phyloP scores from a whole-genome alignment of 2,888 invertebrate species.

The Ischnura elegans region DNA sequence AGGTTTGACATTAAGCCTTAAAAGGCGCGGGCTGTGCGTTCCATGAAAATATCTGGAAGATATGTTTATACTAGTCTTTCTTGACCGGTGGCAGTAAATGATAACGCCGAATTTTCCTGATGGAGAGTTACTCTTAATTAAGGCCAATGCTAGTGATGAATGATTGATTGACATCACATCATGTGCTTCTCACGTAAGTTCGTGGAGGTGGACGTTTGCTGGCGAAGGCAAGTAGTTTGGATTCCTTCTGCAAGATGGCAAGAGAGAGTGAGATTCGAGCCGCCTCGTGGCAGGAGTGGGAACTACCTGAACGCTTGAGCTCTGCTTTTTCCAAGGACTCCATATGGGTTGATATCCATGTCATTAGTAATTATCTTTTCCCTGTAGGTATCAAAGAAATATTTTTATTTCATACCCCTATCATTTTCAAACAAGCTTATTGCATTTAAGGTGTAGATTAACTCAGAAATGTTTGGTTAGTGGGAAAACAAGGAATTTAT shows the following conservation, averaged over 20 bases:
- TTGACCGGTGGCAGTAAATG: background rate
- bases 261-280: conserved; percentile 11
- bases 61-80: too few species aligned
- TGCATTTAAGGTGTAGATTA: too few species aligned
- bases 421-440: too few species aligned
- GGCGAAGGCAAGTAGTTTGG: background rate
- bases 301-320: conserved; percentile 34
- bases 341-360: background rate
- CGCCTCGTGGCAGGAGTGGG: conserved; percentile 22
- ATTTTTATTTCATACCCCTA: too few species aligned
- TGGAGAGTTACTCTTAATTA: background rate
- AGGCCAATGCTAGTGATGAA: background rate
- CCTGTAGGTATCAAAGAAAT: too few species aligned
- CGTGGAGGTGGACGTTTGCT: background rate
- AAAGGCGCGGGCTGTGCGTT: too few species aligned
- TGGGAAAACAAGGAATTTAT: too few species aligned
- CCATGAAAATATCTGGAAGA: too few species aligned
- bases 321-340: conserved; percentile 44
- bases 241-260: conserved; percentile 61
- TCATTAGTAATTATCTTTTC: background rate
- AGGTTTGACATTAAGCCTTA: too few species aligned
- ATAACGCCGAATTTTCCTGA: background rate
- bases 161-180: background rate
- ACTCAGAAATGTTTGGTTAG: too few species aligned
- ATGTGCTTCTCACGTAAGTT: background rate